Conservation (phyloP, 2,888 invertebrate genomes). For the Lissonota sp. region DNA sequence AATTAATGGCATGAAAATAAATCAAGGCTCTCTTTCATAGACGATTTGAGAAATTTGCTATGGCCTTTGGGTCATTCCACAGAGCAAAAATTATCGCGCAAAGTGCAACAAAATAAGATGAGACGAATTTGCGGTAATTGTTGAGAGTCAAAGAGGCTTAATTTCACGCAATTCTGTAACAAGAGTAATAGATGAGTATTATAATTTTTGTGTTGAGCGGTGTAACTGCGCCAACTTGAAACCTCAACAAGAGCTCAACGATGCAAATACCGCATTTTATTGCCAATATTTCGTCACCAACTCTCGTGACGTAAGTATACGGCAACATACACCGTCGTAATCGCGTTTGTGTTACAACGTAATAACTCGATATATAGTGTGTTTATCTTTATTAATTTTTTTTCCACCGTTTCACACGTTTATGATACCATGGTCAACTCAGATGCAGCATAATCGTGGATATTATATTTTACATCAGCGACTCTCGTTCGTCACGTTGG, state of each 20-base stretch:
- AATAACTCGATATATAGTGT: neutral
- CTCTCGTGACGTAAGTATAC: slow-evolving; percentile 56
- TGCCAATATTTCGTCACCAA: slow-evolving; percentile 42
- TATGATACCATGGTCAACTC: slow-evolving; percentile 41
- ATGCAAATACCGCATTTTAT: slow-evolving; percentile 13
- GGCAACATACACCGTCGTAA: slow-evolving; percentile 15
- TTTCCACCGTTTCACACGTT: slow-evolving; percentile 43
- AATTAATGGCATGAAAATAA: too few relatives aligned
- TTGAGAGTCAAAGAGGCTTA: too few relatives aligned
- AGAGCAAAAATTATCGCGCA: too few relatives aligned
- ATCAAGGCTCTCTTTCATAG: too few relatives aligned
- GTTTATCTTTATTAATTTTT: slow-evolving; percentile 3
- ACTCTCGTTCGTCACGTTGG: too few relatives aligned
- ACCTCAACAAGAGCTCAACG: slow-evolving; percentile 1
- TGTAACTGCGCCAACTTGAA: neutral
- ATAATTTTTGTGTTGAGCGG: too few relatives aligned
- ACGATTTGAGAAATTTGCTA: too few relatives aligned
- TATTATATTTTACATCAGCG: neutral
- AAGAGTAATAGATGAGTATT: too few relatives aligned
- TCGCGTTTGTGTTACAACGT: neutral
- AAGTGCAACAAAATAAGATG: too few relatives aligned
- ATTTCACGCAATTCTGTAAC: too few relatives aligned
- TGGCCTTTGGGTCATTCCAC: too few relatives aligned
- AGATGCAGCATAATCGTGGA: slow-evolving; percentile 13
- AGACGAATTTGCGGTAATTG: too few relatives aligned